Base-by-base conservation (phyloP, 2,797 vertebrate species). In the Notoglanidium macrostoma region DNA sequence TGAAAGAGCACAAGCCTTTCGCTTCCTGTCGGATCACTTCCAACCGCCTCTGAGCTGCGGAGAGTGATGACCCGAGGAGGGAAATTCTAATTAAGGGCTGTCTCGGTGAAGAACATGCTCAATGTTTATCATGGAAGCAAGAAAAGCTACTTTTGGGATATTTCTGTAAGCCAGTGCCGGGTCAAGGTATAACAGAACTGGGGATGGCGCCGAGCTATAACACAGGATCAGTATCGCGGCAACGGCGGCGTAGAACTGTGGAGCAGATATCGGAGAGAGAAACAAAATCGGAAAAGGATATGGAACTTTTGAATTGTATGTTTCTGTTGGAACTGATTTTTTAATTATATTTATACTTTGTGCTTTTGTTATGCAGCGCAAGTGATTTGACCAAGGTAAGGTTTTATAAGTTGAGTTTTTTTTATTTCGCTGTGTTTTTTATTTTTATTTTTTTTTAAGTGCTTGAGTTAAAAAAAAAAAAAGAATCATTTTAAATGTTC, bases 1-100 rank as follows among this genome's bases (percentile, higher is more conserved):
- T 7, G 76, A 65, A 51, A n/a, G 23, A 84, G 26, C 61, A 51
- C 67, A 81, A 70, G 54, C 32, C 68, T 32, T 79, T 73, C 1
- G 74, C 83, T 85, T 87, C 74, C 83, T 85, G 51, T 79, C 72
- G 74, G 70, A 29, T 80, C 21, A 3, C 11, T 44, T 74, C 81
- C 26, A 67, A 46, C 23, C 29, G 55, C 32, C 70, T 49, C 19
- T n/a, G 29, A 84, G 35, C 32, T 17, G 1, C 2, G 32, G 51
- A 70, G 65, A 81, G 54, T 57, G 76, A 35, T 78, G 76, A 57
- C 51, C 29, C 0, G 11, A 29, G 14, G 63, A 80, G 68, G 70
- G 26, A 15, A 23, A 21, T 82, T 29, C 6, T 32, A 63, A 15
- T 73, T 26, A 29, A 72, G 17, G 35, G 15, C 32, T 81, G 49